phyloP scores from a whole-genome alignment of 64 coral and sea anemone genomes.

The Porites lutea region DNA sequence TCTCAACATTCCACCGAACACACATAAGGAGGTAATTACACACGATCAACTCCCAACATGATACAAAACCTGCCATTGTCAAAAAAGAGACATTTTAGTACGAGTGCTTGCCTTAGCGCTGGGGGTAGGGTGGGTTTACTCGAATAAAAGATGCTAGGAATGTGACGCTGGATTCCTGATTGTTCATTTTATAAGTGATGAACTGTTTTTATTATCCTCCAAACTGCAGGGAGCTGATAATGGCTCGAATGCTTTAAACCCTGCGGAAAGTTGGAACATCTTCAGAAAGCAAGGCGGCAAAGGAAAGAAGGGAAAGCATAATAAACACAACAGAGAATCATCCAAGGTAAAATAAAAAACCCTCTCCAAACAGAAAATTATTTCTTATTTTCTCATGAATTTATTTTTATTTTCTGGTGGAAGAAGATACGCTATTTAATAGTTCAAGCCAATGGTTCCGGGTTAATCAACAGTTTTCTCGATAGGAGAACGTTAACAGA shows the following conservation, averaged over 20 bases:
- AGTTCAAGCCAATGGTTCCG: background rate
- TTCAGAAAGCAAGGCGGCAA: slow-evolving; percentile 24
- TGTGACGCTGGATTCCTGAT: too few species aligned
- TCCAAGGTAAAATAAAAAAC: background rate
- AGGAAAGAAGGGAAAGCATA: slow-evolving; percentile 27
- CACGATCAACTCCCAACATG: too few species aligned
- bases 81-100: too few species aligned
- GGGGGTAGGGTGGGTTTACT: too few species aligned
- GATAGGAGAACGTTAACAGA: too few species aligned
- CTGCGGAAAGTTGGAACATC: slow-evolving; percentile 42
- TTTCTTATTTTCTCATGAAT: background rate
- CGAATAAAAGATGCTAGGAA: too few species aligned
- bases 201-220: background rate
- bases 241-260: slow-evolving; percentile 31
- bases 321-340: slow-evolving; percentile 24
- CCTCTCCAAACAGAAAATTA: too few species aligned
- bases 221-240: slow-evolving; percentile 18
- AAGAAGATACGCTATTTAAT: background rate
- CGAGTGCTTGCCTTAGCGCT: too few species aligned
- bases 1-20: too few species aligned
- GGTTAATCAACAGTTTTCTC: too few species aligned
- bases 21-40: too few species aligned
- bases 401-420: background rate
- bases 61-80: too few species aligned
- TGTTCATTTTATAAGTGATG: background rate